Evolutionary conservation across 2,888 invertebrate genomes (phyloP).

Genomic region (Drosophila parthenogenetica): DNA sequence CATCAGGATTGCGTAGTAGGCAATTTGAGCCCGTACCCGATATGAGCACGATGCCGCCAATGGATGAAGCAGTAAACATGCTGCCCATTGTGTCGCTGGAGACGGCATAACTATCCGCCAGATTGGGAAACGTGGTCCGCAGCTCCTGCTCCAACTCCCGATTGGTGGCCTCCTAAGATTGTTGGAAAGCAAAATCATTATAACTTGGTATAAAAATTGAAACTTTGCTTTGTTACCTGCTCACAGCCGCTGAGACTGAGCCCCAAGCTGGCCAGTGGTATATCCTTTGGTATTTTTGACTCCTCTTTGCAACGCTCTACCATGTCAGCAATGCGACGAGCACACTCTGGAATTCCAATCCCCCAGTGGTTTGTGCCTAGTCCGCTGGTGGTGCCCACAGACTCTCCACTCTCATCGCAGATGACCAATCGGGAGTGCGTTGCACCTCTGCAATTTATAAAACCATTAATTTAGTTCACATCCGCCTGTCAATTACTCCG

Average conservation of each 20-base stretch:
- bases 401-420: conserved; percentile 89
- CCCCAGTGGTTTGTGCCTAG: conserved; percentile 93
- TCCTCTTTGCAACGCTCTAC: conserved; percentile 86
- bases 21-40: conserved; percentile 95
- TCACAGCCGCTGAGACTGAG: conserved; percentile 97
- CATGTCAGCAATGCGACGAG: conserved; percentile 90
- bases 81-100: conserved; percentile 96
- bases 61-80: conserved; percentile 91
- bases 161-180: conserved; percentile 90
- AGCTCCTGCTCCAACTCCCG: conserved; percentile 89
- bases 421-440: conserved; percentile 93
- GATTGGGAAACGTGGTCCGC: conserved; percentile 87
- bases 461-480: conserved; percentile 5
- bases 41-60: conserved; percentile 94
- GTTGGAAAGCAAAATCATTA: not conserved
- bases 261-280: conserved; percentile 86
- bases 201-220: not conserved
- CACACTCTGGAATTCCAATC: conserved; percentile 92
- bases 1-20: conserved; percentile 93
- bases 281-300: conserved; percentile 77
- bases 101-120: conserved; percentile 89
- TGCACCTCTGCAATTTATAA: conserved; percentile 88
- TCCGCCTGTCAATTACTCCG: conserved; percentile 19
- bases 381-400: conserved; percentile 89
- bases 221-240: conserved; percentile 85